These are phyloP conservation scores for Takifugu rubripes DNA, from an alignment of 2,797 vertebrate genomes.

Conservation along the genomic window DNA sequence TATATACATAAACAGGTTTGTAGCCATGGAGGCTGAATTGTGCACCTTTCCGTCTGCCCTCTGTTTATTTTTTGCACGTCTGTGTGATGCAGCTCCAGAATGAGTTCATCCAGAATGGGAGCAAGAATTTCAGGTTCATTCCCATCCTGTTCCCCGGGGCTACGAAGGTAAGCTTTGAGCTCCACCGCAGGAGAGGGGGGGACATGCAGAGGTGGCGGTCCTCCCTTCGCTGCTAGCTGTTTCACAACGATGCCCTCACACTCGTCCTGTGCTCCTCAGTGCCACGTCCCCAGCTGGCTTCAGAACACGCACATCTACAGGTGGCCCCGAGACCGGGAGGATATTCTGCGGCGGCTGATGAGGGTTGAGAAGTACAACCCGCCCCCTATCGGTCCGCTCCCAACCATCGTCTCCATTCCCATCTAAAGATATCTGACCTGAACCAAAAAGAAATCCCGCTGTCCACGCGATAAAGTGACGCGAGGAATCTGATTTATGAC, in stretches of 20 bases:
- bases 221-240: neutral
- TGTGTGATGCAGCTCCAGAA: conserved; percentile 72
- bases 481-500: neutral
- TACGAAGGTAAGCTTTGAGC: conserved; percentile 63
- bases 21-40: neutral
- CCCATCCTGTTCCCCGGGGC: conserved; percentile 81
- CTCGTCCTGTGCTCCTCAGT: conserved; percentile 41
- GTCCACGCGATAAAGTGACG: too few relatives aligned
- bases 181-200: too few relatives aligned
- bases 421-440: conserved; percentile 49
- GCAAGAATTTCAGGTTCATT: conserved; percentile 83
- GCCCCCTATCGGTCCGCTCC: conserved; percentile 78
- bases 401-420: conserved; percentile 81
- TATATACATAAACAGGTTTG: conserved; percentile 83
- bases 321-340: conserved; percentile 78
- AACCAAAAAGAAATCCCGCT: neutral
- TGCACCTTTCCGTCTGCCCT: neutral
- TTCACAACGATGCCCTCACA: too few relatives aligned
- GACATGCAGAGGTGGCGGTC: neutral
- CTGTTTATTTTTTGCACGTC: neutral
- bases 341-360: conserved; percentile 81
- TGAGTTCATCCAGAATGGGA: conserved; percentile 84
- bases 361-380: conserved; percentile 83
- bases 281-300: conserved; percentile 81
- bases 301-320: conserved; percentile 79